Base-by-base conservation (phyloP, 1,140 invertebrate species). In the Adoxophyes honmai region DNA sequence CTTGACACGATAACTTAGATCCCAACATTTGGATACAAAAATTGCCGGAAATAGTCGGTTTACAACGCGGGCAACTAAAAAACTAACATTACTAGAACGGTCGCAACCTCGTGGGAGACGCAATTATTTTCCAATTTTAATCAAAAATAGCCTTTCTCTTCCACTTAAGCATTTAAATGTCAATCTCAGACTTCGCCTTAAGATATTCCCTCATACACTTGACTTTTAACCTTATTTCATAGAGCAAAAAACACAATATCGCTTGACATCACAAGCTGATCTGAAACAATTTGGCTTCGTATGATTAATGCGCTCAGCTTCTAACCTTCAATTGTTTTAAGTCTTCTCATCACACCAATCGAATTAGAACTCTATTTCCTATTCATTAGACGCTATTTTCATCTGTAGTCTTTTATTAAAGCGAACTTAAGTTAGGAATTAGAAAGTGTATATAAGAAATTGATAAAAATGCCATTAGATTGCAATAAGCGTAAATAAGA, bases 121-220 rank as follows among this genome's bases (percentile, higher is more conserved):
- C 81, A 81, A 86, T 86, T 86, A 86, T 86, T 81, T 83, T 86
- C 78, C 80, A 84, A 86, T 86, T 86, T 85, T 85, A 83, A 86
- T 86, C 81, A 84, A 85, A 86, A 85, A 83, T 81, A 81, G 67
- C 76, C 73, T 86, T 85, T 86, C 83, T 81, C 83, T 81, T 85
- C 81, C 78, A 83, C 80, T 84, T 84, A 81, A 78, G 69, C 69
- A 83, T 85, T 86, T 85, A 86, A 81, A 86, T 86, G 83, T 86
- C 83, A 83, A 83, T 86, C 83, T 86, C 63, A 60, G 64, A 57
- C 73, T 73, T 68, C 57, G 62, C 71, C 73, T 81, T 78, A 81
- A 79, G 52, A 73, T 35, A 8, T 21, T 14, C 9, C 2, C 48
- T 54, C 55, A 48, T 42, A 39, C 28, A 16, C 34, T 37, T 38